These are phyloP conservation scores for Aspidiotus destructor DNA, from an alignment of 2,888 invertebrate species.

Conservation along the genomic window DNA sequence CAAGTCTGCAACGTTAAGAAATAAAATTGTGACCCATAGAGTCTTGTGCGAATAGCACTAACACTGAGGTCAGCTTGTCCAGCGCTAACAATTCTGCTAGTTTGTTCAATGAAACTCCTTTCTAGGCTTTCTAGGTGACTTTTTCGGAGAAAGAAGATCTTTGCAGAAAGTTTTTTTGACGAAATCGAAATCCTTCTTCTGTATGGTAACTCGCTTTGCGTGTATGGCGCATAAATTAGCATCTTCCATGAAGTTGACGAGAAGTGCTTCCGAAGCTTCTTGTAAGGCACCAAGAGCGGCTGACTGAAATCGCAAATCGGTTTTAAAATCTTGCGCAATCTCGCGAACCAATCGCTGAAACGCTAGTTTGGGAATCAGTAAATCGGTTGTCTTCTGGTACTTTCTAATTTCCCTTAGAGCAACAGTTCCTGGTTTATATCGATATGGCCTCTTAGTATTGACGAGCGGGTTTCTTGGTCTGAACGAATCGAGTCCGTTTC, in stretches of 20 bases:
- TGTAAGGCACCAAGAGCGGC: conserved; percentile 35
- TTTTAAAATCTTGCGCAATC: conserved; percentile 46
- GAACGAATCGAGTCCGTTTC: neutral
- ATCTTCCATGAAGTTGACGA: conserved; percentile 64
- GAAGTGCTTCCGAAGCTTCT: conserved; percentile 51
- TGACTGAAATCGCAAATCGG: conserved; percentile 43
- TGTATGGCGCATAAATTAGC: conserved; percentile 71
- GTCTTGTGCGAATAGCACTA: too few relatives aligned
- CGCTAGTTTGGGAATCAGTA: conserved; percentile 47
- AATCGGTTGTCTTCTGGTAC: conserved; percentile 49
- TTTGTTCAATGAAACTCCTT: too few relatives aligned
- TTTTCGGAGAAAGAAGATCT: too few relatives aligned
- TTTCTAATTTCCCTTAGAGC: conserved; percentile 59
- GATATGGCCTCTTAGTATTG: conserved; percentile 49
- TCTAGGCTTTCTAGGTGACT: too few relatives aligned
- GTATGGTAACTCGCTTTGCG: conserved; percentile 58
- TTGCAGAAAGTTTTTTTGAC: conserved; percentile 40
- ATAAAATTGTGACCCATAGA: too few relatives aligned
- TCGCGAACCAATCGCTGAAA: conserved; percentile 49
- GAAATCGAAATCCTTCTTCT: conserved; percentile 54
- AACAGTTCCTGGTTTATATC: conserved; percentile 41
- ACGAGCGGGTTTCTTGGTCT: conserved; percentile 47
- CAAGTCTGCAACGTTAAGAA: too few relatives aligned
- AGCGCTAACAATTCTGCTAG: too few relatives aligned
- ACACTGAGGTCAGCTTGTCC: too few relatives aligned